phyloP scores from a whole-genome alignment of 2,113 vertebrate genomes.

The Microcebus tavaratra region DNA sequence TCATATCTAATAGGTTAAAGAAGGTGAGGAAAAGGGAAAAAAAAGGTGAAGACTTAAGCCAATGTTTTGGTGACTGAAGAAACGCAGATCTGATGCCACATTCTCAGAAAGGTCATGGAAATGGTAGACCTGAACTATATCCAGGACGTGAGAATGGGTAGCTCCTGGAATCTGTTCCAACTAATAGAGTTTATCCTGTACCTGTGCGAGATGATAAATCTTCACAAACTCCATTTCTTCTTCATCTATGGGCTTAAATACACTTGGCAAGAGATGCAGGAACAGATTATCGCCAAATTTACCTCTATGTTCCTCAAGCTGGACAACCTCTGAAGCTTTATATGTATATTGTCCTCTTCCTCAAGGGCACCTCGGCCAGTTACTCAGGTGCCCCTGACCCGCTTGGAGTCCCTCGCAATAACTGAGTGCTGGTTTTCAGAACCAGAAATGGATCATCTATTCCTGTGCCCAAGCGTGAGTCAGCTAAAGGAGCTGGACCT shows the following conservation, averaged over 20 bases:
- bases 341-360: not conserved
- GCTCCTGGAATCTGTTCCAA: accelerated
- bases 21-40: not conserved
- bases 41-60: not conserved
- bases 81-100: not conserved
- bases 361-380: not conserved
- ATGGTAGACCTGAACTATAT: not conserved
- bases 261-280: too few relatives aligned
- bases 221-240: not conserved
- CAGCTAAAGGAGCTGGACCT: not conserved
- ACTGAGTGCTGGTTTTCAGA: not conserved
- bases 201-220: not conserved
- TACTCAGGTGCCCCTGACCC: not conserved
- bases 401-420: not conserved
- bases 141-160: not conserved
- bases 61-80: not conserved
- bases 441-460: not conserved
- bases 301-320: not conserved
- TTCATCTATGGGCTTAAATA: too few relatives aligned
- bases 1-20: not conserved
- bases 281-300: too few relatives aligned
- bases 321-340: not conserved
- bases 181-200: not conserved
- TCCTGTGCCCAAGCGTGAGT: not conserved
- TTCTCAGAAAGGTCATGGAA: not conserved